phyloP scores from a whole-genome alignment of 1,140 invertebrate genomes.

The Metaphire vulgaris region DNA sequence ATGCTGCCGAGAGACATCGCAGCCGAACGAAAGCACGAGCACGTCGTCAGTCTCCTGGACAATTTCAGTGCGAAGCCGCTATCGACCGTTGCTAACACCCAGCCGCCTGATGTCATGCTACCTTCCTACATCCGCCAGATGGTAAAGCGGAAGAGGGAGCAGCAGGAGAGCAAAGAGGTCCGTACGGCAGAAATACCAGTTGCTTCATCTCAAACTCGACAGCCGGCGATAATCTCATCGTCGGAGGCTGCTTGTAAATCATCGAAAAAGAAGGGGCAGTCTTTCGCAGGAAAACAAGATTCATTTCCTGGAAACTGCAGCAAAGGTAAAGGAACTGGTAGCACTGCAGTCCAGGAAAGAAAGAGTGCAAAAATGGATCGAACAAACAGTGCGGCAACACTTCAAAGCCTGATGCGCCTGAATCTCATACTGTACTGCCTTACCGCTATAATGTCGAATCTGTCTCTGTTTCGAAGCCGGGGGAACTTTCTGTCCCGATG shows the following conservation, averaged over 20 bases:
- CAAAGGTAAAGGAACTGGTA: not conserved
- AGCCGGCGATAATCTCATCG: not conserved
- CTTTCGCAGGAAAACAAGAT: too few relatives aligned
- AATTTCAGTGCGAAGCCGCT: conserved; percentile 59
- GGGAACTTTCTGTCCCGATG: not conserved
- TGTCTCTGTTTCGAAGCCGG: too few relatives aligned
- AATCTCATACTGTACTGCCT: not conserved
- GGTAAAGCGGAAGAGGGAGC: not conserved
- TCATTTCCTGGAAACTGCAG: too few relatives aligned
- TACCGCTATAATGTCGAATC: not conserved
- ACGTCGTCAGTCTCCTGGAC: conserved; percentile 83
- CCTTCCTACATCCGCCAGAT: not conserved
- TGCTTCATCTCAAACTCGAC: not conserved
- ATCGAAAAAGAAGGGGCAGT: not conserved
- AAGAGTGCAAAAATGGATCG: too few relatives aligned
- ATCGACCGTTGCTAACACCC: not conserved
- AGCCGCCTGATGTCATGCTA: not conserved
- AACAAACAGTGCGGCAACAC: too few relatives aligned
- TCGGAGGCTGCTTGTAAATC: not conserved
- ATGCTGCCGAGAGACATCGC: conserved; percentile 84
- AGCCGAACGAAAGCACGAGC: conserved; percentile 78
- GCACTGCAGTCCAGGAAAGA: too few relatives aligned
- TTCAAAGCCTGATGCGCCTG: not conserved
- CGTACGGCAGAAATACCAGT: not conserved
- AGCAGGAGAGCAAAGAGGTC: not conserved